Evolutionary conservation across 2,797 vertebrate species (phyloP).

Genomic region (Hylomyscus alleni): DNA sequence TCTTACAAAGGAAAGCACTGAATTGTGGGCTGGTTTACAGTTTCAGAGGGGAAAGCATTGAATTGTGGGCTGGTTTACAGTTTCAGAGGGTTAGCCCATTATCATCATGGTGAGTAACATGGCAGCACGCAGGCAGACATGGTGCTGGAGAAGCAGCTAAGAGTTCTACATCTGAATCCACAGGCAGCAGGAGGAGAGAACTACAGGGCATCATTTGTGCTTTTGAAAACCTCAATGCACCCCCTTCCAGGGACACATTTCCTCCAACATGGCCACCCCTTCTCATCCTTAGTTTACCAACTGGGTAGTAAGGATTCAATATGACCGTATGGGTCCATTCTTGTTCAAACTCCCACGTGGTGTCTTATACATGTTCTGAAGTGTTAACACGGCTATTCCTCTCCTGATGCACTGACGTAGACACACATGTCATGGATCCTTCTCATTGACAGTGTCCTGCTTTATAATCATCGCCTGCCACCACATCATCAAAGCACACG

Average conservation of each 20-base stretch:
- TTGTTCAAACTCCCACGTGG: background rate
- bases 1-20: no score
- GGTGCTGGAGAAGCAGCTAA: background rate
- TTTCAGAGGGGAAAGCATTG: background rate
- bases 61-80: background rate
- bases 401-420: background rate
- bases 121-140: background rate
- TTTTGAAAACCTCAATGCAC: background rate
- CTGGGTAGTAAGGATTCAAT: background rate
- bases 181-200: background rate
- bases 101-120: no score
- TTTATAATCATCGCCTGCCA: background rate
- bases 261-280: background rate
- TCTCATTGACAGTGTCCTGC: background rate
- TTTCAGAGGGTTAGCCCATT: background rate
- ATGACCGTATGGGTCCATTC: background rate
- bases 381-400: background rate
- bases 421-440: fast-evolving
- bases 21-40: no score
- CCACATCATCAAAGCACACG: background rate
- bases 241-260: background rate
- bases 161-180: background rate
- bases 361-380: background rate
- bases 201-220: background rate
- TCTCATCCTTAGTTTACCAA: no score